These are phyloP conservation scores for Polydrusus tereticollis DNA, from an alignment of 2,888 invertebrate genomes.

Conservation along the genomic window DNA sequence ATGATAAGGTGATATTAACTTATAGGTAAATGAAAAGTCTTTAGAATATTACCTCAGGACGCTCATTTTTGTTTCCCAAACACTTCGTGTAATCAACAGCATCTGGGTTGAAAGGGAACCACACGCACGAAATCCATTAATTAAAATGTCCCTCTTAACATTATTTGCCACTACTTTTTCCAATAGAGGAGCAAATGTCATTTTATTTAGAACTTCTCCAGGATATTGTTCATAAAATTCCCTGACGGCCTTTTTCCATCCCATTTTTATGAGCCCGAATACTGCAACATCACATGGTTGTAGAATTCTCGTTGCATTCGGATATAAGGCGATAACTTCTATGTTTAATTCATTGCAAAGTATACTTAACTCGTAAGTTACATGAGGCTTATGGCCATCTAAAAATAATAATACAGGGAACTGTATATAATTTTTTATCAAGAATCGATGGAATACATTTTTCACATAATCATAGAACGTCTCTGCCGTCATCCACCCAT, in stretches of 20 bases:
- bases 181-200: too few species aligned
- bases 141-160: slow-evolving; percentile 23
- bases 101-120: too few species aligned
- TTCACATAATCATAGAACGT: slow-evolving; percentile 41
- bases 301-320: slow-evolving; percentile 27
- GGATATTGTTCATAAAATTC: slow-evolving; percentile 45
- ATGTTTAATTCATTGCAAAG: slow-evolving; percentile 45
- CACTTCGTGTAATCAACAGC: too few species aligned
- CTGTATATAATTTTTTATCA: background rate
- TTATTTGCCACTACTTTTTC: slow-evolving; percentile 45
- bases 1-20: too few species aligned
- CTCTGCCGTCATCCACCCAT: slow-evolving; percentile 40
- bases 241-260: slow-evolving; percentile 15
- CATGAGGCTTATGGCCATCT: slow-evolving; percentile 46
- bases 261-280: slow-evolving; percentile 16
- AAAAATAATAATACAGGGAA: slow-evolving; percentile 41
- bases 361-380: slow-evolving; percentile 39
- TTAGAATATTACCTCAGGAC: too few species aligned
- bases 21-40: too few species aligned
- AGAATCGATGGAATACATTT: slow-evolving; percentile 32
- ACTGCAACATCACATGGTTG: slow-evolving; percentile 20
- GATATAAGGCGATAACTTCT: slow-evolving; percentile 30
- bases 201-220: slow-evolving; percentile 23
- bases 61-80: too few species aligned
- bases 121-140: slow-evolving; percentile 45